Evolutionary conservation across 2,797 vertebrate species (phyloP).

Genomic region (Lagodon rhomboides): DNA sequence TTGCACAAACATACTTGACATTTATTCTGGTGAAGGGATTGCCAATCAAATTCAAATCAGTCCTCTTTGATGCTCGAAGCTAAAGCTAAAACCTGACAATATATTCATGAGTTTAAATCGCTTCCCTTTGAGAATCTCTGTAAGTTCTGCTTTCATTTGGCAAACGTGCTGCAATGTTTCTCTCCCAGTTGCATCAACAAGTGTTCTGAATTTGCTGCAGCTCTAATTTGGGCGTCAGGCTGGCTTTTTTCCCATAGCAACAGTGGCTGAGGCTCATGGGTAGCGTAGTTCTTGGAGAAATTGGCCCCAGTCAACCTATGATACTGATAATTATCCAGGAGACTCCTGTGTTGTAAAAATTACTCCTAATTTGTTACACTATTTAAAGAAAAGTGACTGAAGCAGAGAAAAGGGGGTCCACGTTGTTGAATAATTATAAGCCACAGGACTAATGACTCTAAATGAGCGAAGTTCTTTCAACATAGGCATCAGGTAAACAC

Average conservation of each 20-base stretch:
- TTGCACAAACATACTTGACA: no score
- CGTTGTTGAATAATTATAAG: not conserved
- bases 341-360: not conserved
- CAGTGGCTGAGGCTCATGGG: not conserved
- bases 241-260: constrained; percentile 9
- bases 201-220: constrained; percentile 1
- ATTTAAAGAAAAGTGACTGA: not conserved
- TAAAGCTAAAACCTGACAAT: not conserved
- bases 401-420: no score
- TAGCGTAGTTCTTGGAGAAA: not conserved
- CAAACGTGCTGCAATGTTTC: constrained; percentile 1
- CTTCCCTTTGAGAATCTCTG: not conserved
- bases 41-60: no score
- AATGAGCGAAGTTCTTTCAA: not conserved
- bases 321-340: not conserved
- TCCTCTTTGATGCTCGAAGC: not conserved
- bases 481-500: not conserved
- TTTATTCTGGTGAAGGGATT: no score
- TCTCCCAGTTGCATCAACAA: not conserved
- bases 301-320: not conserved
- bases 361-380: not conserved
- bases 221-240: not conserved
- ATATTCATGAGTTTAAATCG: not conserved
- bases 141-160: not conserved
- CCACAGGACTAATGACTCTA: not conserved